Conservation (phyloP, 2,797 vertebrate genomes). For the Enteromius argenteus region DNA sequence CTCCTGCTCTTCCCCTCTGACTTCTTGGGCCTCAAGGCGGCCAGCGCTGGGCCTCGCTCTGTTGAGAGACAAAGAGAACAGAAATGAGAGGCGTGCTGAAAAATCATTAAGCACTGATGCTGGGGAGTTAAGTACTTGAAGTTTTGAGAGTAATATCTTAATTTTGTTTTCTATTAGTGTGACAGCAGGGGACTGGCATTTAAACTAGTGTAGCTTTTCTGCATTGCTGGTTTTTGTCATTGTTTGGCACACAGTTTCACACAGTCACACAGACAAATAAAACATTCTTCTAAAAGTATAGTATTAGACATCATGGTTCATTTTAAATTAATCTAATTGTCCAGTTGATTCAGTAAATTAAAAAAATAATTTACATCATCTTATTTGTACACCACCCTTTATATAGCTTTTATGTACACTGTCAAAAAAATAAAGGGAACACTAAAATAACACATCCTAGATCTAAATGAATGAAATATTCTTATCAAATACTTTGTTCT, state of each 20-base stretch:
- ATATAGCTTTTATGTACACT: too few species aligned
- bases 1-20: constrained; percentile 77
- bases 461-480: too few species aligned
- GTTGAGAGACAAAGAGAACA: constrained; percentile 43
- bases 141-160: neutral
- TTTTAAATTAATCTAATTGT: neutral
- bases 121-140: neutral
- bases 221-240: neutral
- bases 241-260: neutral
- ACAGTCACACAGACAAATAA: neutral
- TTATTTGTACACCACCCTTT: too few species aligned
- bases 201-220: neutral
- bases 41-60: constrained; percentile 83
- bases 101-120: neutral
- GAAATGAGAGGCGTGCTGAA: neutral
- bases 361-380: neutral
- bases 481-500: too few species aligned
- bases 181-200: neutral
- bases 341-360: neutral
- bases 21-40: constrained; percentile 77
- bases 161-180: neutral
- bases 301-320: neutral
- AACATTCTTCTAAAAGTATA: neutral
- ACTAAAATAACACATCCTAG: too few species aligned
- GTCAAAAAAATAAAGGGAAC: too few species aligned